Conservation (phyloP, 2,888 invertebrate species). For the Chloromyia formosa region DNA sequence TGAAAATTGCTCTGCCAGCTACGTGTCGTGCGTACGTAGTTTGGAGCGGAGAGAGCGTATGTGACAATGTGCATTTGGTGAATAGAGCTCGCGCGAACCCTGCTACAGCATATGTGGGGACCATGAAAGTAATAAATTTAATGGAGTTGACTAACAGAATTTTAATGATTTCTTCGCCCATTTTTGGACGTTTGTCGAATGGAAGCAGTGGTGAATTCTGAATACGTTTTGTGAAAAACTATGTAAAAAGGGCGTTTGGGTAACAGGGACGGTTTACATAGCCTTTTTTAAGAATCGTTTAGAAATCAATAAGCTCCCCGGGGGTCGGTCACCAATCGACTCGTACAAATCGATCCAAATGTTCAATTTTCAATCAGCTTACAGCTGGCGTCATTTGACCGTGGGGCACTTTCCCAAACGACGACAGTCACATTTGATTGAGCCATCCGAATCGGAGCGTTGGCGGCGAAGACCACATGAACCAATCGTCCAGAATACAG, state of each 20-base stretch:
- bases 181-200: not conserved
- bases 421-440: not conserved
- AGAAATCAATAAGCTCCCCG: no score
- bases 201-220: no score
- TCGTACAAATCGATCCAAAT: not conserved
- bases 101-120: slow-evolving; percentile 5
- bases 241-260: no score
- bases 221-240: no score
- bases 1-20: slow-evolving; percentile 22
- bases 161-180: slow-evolving; percentile 36
- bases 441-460: not conserved
- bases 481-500: not conserved
- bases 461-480: not conserved
- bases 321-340: no score
- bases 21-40: slow-evolving; percentile 28
- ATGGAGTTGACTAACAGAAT: slow-evolving; percentile 43
- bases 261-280: no score
- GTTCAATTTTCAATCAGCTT: not conserved
- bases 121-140: slow-evolving; percentile 42
- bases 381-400: not conserved
- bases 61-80: slow-evolving; percentile 38
- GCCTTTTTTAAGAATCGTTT: not conserved
- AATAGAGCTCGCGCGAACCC: not conserved
- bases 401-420: not conserved
- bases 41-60: not conserved